phyloP scores from a whole-genome alignment of 1,140 invertebrate genomes.

The Euschistus heros region DNA sequence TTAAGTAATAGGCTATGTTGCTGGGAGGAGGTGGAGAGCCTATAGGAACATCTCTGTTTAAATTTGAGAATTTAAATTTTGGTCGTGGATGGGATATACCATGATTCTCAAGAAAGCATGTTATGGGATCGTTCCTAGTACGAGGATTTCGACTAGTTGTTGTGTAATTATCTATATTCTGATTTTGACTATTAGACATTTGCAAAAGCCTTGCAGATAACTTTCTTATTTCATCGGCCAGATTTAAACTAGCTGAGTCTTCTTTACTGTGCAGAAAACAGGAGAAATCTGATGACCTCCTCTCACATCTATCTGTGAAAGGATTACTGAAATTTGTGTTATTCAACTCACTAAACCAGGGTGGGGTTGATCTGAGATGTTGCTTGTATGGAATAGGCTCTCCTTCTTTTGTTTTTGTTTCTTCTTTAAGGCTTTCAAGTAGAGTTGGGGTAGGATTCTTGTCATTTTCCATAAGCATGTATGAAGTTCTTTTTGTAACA shows the following conservation, averaged over 20 bases:
- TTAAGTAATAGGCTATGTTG: slow-evolving; percentile 28
- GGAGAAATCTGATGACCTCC: slow-evolving; percentile 62
- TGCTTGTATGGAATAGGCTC: slow-evolving; percentile 1
- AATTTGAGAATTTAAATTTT: slow-evolving; percentile 30
- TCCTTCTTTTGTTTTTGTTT: slow-evolving; percentile 15
- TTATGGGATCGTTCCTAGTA: slow-evolving; percentile 19
- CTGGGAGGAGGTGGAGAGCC: slow-evolving; percentile 27
- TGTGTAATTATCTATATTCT: slow-evolving; percentile 25
- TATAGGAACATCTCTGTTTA: slow-evolving; percentile 31
- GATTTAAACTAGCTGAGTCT: slow-evolving; percentile 43
- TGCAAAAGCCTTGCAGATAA: slow-evolving; percentile 62
- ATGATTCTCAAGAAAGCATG: slow-evolving; percentile 22
- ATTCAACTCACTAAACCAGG: slow-evolving; percentile 19
- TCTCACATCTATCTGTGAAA: slow-evolving; percentile 39
- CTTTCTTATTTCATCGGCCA: slow-evolving; percentile 69
- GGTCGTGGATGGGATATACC: slow-evolving; percentile 24
- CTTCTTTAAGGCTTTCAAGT: neutral
- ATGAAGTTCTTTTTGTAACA: no score
- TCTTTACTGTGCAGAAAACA: slow-evolving; percentile 47
- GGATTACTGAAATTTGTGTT: neutral
- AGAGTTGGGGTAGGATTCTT: neutral
- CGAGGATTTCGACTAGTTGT: neutral
- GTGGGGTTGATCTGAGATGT: slow-evolving; percentile 13
- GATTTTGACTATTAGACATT: slow-evolving; percentile 46
- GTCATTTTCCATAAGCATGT: neutral